Evolutionary conservation across 2,113 vertebrate genomes (phyloP), one percentile per base, ranked within the genome.

Genomic region (Salvelinus sp.): DNA sequence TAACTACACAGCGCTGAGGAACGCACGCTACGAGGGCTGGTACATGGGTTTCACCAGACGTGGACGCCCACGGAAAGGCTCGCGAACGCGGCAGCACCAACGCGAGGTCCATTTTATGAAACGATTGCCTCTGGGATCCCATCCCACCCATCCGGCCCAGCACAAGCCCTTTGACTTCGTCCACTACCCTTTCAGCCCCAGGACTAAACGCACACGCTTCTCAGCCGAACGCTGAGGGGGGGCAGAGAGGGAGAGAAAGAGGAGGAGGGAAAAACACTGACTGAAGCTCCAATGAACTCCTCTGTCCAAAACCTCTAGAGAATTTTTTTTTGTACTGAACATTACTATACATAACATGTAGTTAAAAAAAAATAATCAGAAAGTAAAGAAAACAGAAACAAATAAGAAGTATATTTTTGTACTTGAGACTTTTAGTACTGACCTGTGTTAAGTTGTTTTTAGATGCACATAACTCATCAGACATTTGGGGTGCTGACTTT

Each of bases 61-160:
- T 50, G 98, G 98, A 69, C 94, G 95, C 65, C 97, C 98, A 0
- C 93, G 98, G 72, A 98, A 96, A 89, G 98, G 98, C 76, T 99
- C 97, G 63, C 95, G 96, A 88, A 99, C 98, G 0, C 95, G 97
- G 33, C 97, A 99, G 91, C 98, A 99, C 90, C 98, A 99, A 78
- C 95, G 98, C 0, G 97, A 99, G 91, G 98, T 99, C 44, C 98
- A 99, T 70, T 99, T 99, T 91, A 99, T 99, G 98, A 99, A 99
- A 91, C 91, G 98, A 83, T 92, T 98, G 70, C 98, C 97, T 20
- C 96, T 94, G 77, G 98, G 98, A 78, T 96, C 96, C 85, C 92
- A 92, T 77, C 84, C 88, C 23, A 91, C 95, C 0, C 93, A 93
- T 63, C 63, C 90, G 0, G 94, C 95, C 0, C 96, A 98, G 72